Evolutionary conservation across 1,140 invertebrate species (phyloP), one percentile per base, ranked within the genome.

Genomic region (Drosophila gunungcola): DNA sequence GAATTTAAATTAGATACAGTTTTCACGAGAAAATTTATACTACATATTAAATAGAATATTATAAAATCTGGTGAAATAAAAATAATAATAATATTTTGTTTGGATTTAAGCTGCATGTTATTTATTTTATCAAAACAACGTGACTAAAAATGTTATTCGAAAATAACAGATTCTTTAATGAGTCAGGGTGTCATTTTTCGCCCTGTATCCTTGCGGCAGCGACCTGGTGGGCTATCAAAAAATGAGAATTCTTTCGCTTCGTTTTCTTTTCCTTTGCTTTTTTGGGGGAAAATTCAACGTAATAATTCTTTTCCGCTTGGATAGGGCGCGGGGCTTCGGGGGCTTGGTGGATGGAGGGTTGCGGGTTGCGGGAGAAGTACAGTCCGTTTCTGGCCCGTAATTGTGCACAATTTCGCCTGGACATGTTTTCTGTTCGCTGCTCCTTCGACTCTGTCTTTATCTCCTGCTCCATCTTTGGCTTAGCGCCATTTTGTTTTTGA

Each of bases 241-340:
- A 89, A 89, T 68, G 83, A 77, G 64, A 88, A 83, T 83, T 83
- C 58, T 77, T 70, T 70, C 65, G 42, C 68, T 75, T 65, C 53
- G 70, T 67, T 53, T 78, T 65, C 48, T 45, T 60, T 81, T 64
- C 51, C 62, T 60, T 57, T 79, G 61, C 68, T 53, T 64, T 58
- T 76, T 57, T 11, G 29, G 34, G n/a, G 51, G 65, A 89, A 89
- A 89, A 89, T 80, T 85, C 75, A 81, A 84, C 69, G 89, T 85
- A 91, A 91, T 91, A 91, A 91, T 91, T 91, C 89, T 91, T 91
- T 91, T 91, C 88, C 89, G 89, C 89, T 90, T 74, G 89, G 89
- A 91, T 91, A 82, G 78, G 84, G 60, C 61, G 49, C 51, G 39
- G 34, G n/a, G 39, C 1, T 21, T 1, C 0, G 16, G 16, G 16